phyloP scores from a whole-genome alignment of 2,797 vertebrate species.

The Gadopsis bispinosus region DNA sequence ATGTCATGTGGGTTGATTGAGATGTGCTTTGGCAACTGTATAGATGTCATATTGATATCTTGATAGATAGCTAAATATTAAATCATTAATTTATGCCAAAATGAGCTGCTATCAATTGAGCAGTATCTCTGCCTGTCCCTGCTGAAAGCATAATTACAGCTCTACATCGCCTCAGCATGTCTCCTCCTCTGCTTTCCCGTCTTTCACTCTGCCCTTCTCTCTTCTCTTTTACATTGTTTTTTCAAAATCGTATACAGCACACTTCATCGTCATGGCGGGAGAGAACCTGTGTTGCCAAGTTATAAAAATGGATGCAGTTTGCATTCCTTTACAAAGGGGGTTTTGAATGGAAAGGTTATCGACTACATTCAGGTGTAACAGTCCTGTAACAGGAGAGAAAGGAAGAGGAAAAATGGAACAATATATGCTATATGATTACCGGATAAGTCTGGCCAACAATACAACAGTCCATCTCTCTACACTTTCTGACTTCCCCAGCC shows the following conservation, averaged over 20 bases:
- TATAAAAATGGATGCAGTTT: neutral
- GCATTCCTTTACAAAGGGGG: neutral
- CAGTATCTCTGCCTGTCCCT: conserved; percentile 25
- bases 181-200: too few species aligned
- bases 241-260: neutral
- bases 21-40: conserved; percentile 13
- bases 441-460: neutral
- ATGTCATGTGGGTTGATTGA: conserved; percentile 34
- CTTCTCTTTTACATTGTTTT: neutral
- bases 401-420: too few species aligned
- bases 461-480: neutral
- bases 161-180: conserved; percentile 42
- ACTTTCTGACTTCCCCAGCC: neutral
- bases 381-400: neutral
- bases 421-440: too few species aligned
- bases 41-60: conserved; percentile 6
- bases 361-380: neutral
- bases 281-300: neutral
- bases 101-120: conserved; percentile 25
- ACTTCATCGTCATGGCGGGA: neutral
- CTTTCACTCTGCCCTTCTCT: neutral
- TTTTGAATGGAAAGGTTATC: neutral
- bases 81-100: conserved; percentile 11
- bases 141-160: conserved; percentile 63
- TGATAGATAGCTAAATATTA: neutral